Percentiles rank a stretch among this genome's conserved stretches.
Conservation (phyloP, 2,113 vertebrate genomes). For the Struthidea cinerea region DNA sequence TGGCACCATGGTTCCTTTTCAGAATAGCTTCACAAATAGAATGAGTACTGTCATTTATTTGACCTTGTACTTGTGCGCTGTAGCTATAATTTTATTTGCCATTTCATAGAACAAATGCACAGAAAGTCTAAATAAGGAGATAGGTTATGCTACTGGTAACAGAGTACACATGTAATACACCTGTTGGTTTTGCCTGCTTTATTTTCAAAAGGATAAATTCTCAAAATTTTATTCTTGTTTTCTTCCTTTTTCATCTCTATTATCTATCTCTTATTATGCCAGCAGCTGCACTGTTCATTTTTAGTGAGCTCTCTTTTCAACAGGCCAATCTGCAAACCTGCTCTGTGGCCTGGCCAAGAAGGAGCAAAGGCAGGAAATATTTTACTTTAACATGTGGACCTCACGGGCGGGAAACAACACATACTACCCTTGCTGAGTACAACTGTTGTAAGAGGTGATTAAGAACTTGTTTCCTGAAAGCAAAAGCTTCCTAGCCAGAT, state of each 20-base stretch:
- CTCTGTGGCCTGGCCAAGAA: not conserved
- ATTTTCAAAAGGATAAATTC: conserved; percentile 41
- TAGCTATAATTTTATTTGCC: conserved; percentile 79
- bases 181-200: conserved; percentile 14
- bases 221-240: conserved; percentile 12
- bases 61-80: conserved; percentile 78
- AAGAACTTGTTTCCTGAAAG: not conserved
- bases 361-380: not conserved
- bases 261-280: conserved; percentile 33
- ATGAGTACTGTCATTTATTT: conserved; percentile 88
- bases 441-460: not conserved
- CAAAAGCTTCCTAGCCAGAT: not conserved
- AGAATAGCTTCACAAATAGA: conserved; percentile 86
- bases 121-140: conserved; percentile 66
- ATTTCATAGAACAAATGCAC: conserved; percentile 69
- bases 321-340: conserved; percentile 25
- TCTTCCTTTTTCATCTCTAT: conserved; percentile 38
- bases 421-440: not conserved
- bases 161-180: not conserved
- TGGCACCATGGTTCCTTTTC: conserved; percentile 85
- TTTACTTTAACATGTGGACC: not conserved
- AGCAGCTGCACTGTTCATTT: conserved; percentile 27
- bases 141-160: conserved; percentile 13
- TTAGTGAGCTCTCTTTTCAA: conserved; percentile 34
- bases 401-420: not conserved